Base-by-base conservation (phyloP, 2,113 vertebrate species). In the Protobothrops mucrosquamatus region DNA sequence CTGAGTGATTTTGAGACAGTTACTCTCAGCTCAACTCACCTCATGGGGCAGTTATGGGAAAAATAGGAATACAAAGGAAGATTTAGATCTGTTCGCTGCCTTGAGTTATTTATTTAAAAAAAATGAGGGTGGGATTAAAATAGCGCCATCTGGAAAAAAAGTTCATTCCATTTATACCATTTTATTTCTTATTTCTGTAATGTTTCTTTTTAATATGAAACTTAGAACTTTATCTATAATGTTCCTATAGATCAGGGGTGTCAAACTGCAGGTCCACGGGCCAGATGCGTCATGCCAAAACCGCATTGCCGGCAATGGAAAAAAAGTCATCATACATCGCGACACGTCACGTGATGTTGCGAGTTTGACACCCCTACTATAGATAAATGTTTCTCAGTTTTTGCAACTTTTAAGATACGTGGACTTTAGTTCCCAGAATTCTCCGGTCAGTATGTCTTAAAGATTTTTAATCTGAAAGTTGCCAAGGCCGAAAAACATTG, bases 111-210 rank as follows among this genome's bases (percentile, higher is more conserved):
- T 34, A n/a, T 69, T 69, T 69, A 6, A 14, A 69, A 69, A 69
- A 69, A 34, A 69, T 34, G 29, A 34, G 5, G 29, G 64, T 69
- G 64, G 64, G 64, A 34, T 14, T 6, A 34, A 69, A 69, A 69
- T 69, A 61, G 18, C 91, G 46, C n/a, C 94, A 24, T 94, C 10
- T 93, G 52, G n/a, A 11, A 48, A 89, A 93, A 93, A 61, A 51
- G 15, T 64, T 46, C 9, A 23, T 54, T 52, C 69, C 24, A 51
- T 24, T n/a, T 54, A 12, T 48, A 43, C n/a, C 26, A 3, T 23
- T 88, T 64, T 64, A 88, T 64, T 92, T 91, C 7, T 85, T 91
- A 34, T 24, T 55, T 43, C 11, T 15, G 34, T 56, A 54, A 15
- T 23, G 10, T 24, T 26, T 4, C 22, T 23, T 88, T 61, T 23